These are phyloP conservation scores for Anguilla megastoma DNA, from an alignment of 2,797 vertebrate genomes.

Conservation along the genomic window DNA sequence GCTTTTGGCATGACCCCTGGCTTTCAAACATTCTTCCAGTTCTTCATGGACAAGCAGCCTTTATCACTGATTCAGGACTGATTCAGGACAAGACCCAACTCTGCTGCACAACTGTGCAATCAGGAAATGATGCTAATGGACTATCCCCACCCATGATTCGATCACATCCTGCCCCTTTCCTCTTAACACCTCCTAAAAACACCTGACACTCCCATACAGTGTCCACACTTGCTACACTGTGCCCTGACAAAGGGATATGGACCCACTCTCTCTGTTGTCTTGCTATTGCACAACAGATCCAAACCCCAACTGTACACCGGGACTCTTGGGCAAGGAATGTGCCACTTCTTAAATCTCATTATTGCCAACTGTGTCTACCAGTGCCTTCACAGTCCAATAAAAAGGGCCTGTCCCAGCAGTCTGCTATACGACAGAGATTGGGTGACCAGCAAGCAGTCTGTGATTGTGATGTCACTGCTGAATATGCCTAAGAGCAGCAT, in stretches of 20 bases:
- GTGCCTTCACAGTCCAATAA: slow-evolving; percentile 32
- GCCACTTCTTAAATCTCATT: background rate
- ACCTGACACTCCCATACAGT: background rate
- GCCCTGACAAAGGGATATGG: background rate
- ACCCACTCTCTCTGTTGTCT: background rate
- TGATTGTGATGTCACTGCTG: background rate
- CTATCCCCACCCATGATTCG: background rate
- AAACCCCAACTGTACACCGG: slow-evolving; percentile 16
- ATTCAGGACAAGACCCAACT: background rate
- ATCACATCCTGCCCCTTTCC: background rate
- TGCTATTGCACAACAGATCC: background rate
- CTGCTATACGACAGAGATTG: background rate
- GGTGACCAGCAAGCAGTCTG: background rate
- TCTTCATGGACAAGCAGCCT: background rate
- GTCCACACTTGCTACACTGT: background rate
- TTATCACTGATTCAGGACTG: slow-evolving; percentile 16
- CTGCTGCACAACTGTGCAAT: slow-evolving; percentile 21
- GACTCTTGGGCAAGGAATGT: slow-evolving; percentile 13
- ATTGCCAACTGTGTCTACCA: slow-evolving; percentile 16
- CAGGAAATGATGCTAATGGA: slow-evolving; percentile 21
- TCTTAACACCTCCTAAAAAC: background rate
- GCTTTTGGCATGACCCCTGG: background rate
- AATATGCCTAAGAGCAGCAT: background rate
- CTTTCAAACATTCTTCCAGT: background rate
- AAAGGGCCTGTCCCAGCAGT: background rate